These are phyloP conservation scores for Phyto melanocephala DNA, from an alignment of 2,888 invertebrate genomes.

Conservation along the genomic window DNA sequence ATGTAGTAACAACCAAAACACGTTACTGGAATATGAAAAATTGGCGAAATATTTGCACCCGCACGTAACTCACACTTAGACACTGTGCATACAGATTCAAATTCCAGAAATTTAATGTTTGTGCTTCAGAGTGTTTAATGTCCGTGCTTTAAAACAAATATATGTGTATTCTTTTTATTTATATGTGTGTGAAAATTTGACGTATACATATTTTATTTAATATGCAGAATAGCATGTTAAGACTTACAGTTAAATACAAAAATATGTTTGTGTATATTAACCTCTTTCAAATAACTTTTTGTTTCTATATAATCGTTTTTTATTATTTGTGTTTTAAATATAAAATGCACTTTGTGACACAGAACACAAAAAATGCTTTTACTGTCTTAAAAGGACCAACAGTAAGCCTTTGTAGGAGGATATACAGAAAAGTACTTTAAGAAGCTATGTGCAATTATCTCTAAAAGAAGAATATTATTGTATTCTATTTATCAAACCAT, in stretches of 20 bases:
- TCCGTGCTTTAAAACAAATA: not conserved
- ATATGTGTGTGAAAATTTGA: conserved; percentile 15
- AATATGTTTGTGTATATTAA: not conserved
- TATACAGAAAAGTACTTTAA: too few species aligned
- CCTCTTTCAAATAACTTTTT: not conserved
- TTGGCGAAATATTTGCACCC: conserved; percentile 12
- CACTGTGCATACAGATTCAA: not conserved
- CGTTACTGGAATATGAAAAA: conserved; percentile 8
- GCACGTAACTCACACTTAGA: conserved; percentile 15
- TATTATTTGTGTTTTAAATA: not conserved
- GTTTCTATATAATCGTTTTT: not conserved
- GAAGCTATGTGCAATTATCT: too few species aligned
- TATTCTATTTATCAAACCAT: too few species aligned
- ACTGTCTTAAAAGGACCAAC: not conserved
- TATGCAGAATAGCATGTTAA: conserved; percentile 34
- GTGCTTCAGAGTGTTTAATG: not conserved
- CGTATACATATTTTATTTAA: too few species aligned
- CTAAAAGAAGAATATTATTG: too few species aligned
- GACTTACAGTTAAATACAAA: not conserved
- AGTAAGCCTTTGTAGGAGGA: too few species aligned
- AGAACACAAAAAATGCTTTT: not conserved
- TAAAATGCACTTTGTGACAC: conserved; percentile 4
- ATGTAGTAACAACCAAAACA: not conserved
- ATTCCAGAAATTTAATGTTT: not conserved
- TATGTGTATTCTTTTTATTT: not conserved